Percentiles rank a stretch among this genome's conserved stretches.
Evolutionary conservation across 2,888 invertebrate species (phyloP).

Genomic region (Andrena hattorfiana): DNA sequence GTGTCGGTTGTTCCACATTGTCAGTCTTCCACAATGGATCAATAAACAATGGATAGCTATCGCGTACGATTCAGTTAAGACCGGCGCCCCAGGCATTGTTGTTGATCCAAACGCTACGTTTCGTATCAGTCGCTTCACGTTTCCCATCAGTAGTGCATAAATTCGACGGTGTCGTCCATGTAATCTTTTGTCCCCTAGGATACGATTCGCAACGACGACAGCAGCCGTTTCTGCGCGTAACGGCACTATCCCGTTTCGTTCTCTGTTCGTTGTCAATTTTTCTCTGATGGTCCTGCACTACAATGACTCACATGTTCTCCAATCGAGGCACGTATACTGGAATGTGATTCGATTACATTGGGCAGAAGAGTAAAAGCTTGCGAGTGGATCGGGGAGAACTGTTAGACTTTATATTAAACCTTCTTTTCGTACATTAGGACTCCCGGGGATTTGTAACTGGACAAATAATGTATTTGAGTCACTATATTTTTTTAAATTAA

Average conservation of each 20-base stretch:
- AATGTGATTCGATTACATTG: no score
- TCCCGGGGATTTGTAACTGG: no score
- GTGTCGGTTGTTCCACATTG: conserved; percentile 55
- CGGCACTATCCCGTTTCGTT: background rate
- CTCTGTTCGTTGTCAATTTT: background rate
- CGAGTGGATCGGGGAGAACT: no score
- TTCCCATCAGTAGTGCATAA: background rate
- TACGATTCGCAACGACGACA: conserved; percentile 2
- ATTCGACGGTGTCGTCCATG: background rate
- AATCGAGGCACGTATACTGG: no score
- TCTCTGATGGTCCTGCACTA: background rate
- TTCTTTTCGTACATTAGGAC: no score
- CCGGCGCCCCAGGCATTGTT: conserved; percentile 49
- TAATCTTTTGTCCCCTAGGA: conserved; percentile 17
- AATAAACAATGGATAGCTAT: conserved; percentile 70
- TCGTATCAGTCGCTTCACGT: conserved; percentile 42
- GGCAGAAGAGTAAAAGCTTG: no score
- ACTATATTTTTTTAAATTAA: no score
- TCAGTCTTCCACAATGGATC: conserved; percentile 58
- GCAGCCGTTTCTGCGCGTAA: background rate
- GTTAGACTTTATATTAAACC: no score
- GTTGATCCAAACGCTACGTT: conserved; percentile 36
- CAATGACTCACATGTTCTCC: no score
- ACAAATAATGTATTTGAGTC: no score
- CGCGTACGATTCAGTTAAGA: conserved; percentile 61